These are phyloP conservation scores for Sebastiscus albofasciatus DNA, from an alignment of 2,797 vertebrate species.

Conservation along the genomic window DNA sequence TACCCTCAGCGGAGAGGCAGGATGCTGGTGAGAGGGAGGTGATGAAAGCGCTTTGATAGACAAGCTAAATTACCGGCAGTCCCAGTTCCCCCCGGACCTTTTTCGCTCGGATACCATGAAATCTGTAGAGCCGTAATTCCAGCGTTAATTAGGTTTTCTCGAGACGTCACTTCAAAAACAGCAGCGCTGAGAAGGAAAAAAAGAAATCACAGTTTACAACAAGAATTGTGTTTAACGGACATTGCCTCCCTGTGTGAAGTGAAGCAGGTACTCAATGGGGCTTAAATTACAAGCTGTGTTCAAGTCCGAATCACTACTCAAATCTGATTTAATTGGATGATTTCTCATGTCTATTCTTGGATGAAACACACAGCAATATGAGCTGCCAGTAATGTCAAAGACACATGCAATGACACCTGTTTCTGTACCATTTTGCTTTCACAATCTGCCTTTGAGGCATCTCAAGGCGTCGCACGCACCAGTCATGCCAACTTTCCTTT, in stretches of 20 bases:
- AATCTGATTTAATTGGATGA: background rate
- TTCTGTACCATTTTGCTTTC: background rate
- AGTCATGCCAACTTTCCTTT: background rate
- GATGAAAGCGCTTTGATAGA: constrained; percentile 59
- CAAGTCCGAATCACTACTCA: background rate
- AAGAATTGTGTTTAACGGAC: background rate
- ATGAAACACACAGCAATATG: background rate
- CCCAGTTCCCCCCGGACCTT: background rate
- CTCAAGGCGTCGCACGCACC: background rate
- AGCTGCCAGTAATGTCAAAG: background rate
- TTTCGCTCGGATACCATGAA: constrained; percentile 4
- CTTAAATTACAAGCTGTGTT: background rate
- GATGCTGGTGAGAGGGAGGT: constrained; percentile 28
- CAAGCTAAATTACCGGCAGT: constrained; percentile 46
- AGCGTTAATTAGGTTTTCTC: constrained; percentile 25
- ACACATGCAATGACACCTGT: background rate
- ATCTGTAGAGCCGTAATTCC: constrained; percentile 5
- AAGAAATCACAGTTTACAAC: background rate
- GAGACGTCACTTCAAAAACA: constrained; percentile 8
- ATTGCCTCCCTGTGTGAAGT: background rate
- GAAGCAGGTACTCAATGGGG: background rate
- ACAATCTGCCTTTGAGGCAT: background rate
- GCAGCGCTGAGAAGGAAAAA: background rate
- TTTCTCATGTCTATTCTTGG: background rate
- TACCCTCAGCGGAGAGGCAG: constrained; percentile 33